Conservation (phyloP, 2,888 invertebrate genomes). For the Aphodius sticticus region DNA sequence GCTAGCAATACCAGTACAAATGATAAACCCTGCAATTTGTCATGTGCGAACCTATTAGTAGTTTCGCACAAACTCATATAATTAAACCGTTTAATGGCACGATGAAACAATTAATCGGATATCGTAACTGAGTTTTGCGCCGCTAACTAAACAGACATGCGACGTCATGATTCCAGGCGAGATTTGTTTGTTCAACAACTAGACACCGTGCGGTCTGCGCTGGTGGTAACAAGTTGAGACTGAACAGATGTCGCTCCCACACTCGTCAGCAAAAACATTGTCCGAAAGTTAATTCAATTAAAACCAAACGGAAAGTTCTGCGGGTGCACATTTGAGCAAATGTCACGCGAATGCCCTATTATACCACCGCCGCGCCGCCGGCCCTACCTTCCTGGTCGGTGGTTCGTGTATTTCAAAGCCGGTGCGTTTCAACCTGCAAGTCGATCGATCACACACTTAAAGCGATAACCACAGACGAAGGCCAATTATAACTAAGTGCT, state of each 20-base stretch:
- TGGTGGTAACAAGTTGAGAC: background rate
- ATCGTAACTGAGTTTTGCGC: background rate
- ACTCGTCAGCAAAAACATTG: background rate
- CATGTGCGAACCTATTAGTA: no score
- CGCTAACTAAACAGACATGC: background rate
- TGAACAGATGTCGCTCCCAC: background rate
- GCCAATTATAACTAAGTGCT: background rate
- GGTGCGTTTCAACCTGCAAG: background rate
- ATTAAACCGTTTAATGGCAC: background rate
- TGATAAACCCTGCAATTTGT: no score
- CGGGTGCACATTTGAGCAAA: background rate
- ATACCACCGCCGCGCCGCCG: background rate
- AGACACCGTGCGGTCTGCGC: background rate
- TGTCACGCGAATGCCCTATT: constrained; percentile 15
- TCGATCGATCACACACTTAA: background rate
- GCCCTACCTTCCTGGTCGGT: background rate
- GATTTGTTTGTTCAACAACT: constrained; percentile 4
- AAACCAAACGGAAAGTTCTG: constrained; percentile 12
- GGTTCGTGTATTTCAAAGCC: background rate
- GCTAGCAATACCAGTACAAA: no score
- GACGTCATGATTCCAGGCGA: background rate
- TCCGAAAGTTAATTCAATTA: constrained; percentile 15
- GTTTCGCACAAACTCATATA: background rate
- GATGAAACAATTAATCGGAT: background rate
- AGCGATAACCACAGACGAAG: background rate